Conservation (phyloP, 2,113 vertebrate species). For the Crypturellus undulatus region DNA sequence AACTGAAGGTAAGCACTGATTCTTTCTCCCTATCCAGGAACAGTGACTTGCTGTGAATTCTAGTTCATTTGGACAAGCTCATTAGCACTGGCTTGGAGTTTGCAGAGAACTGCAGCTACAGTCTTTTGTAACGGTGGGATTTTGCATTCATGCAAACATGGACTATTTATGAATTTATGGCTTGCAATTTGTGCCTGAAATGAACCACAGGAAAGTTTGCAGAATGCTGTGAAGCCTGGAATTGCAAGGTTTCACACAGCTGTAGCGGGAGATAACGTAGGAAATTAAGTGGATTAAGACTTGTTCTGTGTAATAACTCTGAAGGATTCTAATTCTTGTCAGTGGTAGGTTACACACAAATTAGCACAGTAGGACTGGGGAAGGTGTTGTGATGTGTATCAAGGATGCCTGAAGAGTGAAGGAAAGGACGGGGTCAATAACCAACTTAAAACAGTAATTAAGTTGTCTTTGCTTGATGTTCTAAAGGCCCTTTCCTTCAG, state of each 20-base stretch:
- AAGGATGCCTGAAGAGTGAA: not conserved
- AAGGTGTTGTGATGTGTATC: not conserved
- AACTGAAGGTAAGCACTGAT: not conserved
- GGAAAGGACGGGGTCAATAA: not conserved
- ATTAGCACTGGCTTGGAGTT: not conserved
- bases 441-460: not conserved
- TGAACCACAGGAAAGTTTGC: not conserved
- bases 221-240: not conserved
- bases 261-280: not conserved
- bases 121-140: not conserved
- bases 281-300: not conserved
- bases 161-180: not conserved
- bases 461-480: not conserved
- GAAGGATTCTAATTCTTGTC: not conserved
- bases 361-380: not conserved
- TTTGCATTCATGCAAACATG: not conserved
- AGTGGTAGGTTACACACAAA: not conserved
- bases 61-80: not conserved
- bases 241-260: not conserved
- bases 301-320: not conserved
- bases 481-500: not conserved
- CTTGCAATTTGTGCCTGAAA: not conserved
- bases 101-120: not conserved
- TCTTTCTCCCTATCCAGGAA: not conserved
- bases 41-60: not conserved